A percentile compares a stretch with the other conserved stretches of the same genome.
Conservation (phyloP, 2,113 vertebrate species). For the Ahaetulla prasina region DNA sequence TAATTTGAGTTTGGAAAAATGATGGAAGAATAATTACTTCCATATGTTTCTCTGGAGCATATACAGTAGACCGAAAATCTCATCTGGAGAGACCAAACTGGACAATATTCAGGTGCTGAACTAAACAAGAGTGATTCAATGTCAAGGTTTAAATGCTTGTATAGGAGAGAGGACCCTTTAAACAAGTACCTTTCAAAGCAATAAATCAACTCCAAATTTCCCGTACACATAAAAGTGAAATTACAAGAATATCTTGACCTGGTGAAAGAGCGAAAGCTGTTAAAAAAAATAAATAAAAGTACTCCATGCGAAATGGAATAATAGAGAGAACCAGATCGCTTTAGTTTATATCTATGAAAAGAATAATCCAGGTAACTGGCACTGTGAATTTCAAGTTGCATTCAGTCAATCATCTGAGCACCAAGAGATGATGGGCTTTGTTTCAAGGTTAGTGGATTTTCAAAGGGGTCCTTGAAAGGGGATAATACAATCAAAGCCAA, state of each 20-base stretch:
- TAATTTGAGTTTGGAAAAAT: neutral
- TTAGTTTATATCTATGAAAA: neutral
- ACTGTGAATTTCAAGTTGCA: neutral
- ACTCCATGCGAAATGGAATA: neutral
- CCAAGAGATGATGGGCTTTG: neutral
- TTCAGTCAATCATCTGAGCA: neutral
- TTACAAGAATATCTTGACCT: neutral
- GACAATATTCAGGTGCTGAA: neutral
- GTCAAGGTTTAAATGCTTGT: constrained; percentile 10
- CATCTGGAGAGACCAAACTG: neutral
- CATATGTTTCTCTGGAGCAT: neutral
- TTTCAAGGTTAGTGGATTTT: neutral
- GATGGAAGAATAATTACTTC: neutral
- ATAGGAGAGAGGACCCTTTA: neutral
- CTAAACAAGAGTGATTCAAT: neutral
- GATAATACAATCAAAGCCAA: neutral
- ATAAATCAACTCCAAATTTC: constrained; percentile 28
- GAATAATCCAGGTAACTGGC: neutral
- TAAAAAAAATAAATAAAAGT: constrained; percentile 2
- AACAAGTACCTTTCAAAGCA: constrained; percentile 15
- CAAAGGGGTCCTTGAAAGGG: neutral
- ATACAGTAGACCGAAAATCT: neutral
- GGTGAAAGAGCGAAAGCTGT: constrained; percentile 21
- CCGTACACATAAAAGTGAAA: neutral
- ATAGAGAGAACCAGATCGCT: constrained; percentile 4